Evolutionary conservation across 1,140 invertebrate species (phyloP), one percentile per base, ranked within the genome.

Genomic region (Lasioglossum baleicum): DNA sequence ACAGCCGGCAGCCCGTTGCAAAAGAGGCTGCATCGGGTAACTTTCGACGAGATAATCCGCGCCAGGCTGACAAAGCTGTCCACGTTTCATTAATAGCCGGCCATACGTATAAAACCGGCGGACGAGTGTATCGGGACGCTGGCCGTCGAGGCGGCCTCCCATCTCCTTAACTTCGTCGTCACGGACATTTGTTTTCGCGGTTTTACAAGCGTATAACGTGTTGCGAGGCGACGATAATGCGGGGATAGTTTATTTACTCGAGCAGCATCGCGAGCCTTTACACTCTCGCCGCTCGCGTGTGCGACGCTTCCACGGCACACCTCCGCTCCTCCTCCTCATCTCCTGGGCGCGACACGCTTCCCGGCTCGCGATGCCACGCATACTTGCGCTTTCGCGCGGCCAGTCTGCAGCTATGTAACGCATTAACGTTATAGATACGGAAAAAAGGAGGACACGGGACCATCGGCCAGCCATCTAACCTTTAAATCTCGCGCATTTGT

Each of bases 361-460:
- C 42, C 60, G n/a, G 53, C 22, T 17, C 35, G 53, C 72, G 56
- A 72, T 68, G 58, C 70, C 68, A 13, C 58, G 82, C 69, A 77
- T 81, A 77, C 77, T 81, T 53, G 82, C 78, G 79, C 78, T 77
- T 81, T 81, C 68, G 68, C 68, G 66, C 69, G 56, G 40, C 56
- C 35, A 66, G 63, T 65, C n/a, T 65, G 26, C 69, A 80, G 63
- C 76, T 83, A 83, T 86, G 86, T 85, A 88, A 80, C 84, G 83
- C 87, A 87, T 90, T 90, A 90, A 88, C 76, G 84, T 89, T 88
- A 90, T 88, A 90, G 86, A 90, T 90, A 89, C 83, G 83, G 64
- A n/a, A 56, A 56, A 72, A 72, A 75, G 44, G 51, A 72, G 75
- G 84, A 88, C 87, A 88, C 77, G 81, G 83, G 60, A 61, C 72